Evolutionary conservation across 2,888 invertebrate species (phyloP).

Genomic region (Conus canariensis): DNA sequence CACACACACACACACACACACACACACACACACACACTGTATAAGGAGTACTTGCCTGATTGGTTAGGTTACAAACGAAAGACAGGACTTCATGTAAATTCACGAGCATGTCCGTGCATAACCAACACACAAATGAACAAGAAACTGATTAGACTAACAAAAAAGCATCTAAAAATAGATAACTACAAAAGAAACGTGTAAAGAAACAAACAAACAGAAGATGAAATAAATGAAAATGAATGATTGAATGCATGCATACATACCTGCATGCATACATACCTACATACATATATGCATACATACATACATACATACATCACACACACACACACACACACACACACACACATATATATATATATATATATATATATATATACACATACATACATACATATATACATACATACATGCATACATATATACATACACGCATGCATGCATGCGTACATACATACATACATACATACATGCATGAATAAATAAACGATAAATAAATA

Average conservation of each 20-base stretch:
- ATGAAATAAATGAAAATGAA: too few relatives aligned
- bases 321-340: neutral
- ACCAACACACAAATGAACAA: neutral
- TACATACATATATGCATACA: neutral
- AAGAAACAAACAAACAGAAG: too few relatives aligned
- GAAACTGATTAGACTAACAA: neutral
- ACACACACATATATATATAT: neutral
- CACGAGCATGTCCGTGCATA: too few relatives aligned
- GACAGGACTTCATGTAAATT: too few relatives aligned
- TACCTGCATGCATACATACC: too few relatives aligned
- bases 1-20: neutral
- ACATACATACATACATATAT: neutral
- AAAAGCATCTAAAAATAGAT: too few relatives aligned
- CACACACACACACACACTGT: neutral
- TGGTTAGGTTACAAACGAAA: too few relatives aligned
- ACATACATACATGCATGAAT: neutral
- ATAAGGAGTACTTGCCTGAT: too few relatives aligned
- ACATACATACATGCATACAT: neutral
- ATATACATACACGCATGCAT: neutral
- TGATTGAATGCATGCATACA: too few relatives aligned
- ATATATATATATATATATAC: neutral
- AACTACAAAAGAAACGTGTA: too few relatives aligned
- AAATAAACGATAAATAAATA: neutral
- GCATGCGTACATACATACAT: neutral
- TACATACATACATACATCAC: neutral